phyloP scores from a whole-genome alignment of 2,888 invertebrate species.

The Megastigmus dorsalis region DNA sequence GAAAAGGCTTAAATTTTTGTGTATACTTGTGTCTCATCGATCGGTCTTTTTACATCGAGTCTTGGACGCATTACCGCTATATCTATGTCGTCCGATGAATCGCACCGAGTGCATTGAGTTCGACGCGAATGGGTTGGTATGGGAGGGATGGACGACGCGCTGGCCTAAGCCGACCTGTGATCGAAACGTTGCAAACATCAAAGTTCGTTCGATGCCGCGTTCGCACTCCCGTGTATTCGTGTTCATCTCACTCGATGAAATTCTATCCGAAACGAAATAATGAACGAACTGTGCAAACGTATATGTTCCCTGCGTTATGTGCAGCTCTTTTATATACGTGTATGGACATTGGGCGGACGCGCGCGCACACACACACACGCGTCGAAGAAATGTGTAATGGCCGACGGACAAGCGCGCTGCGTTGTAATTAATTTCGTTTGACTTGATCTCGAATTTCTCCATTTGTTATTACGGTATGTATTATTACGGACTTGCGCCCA shows the following conservation, averaged over 20 bases:
- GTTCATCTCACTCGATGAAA: constrained; percentile 9
- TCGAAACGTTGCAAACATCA: constrained; percentile 36
- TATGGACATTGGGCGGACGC: no score
- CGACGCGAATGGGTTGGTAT: no score
- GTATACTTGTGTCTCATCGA: not conserved
- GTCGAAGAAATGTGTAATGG: no score
- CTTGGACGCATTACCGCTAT: no score
- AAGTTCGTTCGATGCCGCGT: constrained; percentile 21
- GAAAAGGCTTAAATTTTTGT: constrained; percentile 20
- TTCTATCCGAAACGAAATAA: not conserved
- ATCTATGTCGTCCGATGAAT: no score
- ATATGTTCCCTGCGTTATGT: no score
- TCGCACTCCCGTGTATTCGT: not conserved
- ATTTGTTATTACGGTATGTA: not conserved
- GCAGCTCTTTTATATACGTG: no score
- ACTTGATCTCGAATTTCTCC: constrained; percentile 10
- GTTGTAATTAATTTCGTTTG: constrained; percentile 45
- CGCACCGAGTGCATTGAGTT: no score
- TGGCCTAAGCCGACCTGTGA: not conserved
- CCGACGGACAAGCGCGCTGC: not conserved
- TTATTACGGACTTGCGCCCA: not conserved
- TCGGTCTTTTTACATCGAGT: not conserved
- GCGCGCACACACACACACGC: no score
- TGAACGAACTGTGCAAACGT: no score
- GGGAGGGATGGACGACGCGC: not conserved